Evolutionary conservation across 1,140 invertebrate genomes (phyloP), one percentile per base, ranked within the genome.

Genomic region (Drosophila nannoptera): DNA sequence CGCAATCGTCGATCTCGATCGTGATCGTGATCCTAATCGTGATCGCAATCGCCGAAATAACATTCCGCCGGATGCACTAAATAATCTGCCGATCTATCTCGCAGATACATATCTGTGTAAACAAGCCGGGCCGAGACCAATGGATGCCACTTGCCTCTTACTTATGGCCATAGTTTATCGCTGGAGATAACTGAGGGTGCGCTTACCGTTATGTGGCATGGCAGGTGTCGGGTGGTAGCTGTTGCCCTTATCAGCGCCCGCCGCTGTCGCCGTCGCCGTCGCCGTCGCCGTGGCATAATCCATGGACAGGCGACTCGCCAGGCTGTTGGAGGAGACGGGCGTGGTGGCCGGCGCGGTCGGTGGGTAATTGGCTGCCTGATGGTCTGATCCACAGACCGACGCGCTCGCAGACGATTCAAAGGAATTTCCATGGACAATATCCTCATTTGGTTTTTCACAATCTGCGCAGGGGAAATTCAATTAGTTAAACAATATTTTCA

Each of bases 361-460:
- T 65, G 55, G 91, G 88, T 94, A 94, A 78, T 94, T 93, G 63
- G 91, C 92, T 75, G 95, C 91, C 82, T 88, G 87, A 64, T 88
- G 87, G 88, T 96, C 95, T 68, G 94, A 94, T 77, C 95, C 94
- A 88, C 94, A 95, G 76, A 95, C 72, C 68, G 87, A 88, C 55
- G 71, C 73, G 29, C 75, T 84, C 52, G 70, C 86, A 31, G 77
- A 93, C 67, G 93, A 92, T 77, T 95, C 94, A 91, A 95, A 96
- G 77, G 95, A 91, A 88, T 92, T 93, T 55, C 91, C 89, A 38
- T 78, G 81, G 43, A 87, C 78, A 84, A 92, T 92, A 81, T 94
- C 94, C 87, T 94, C 93, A 87, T 93, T 89, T 42, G 92, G 91
- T 63, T 89, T 89, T 53, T 89, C 88, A 70, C 88, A 89, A 82